A percentile compares a stretch with the other conserved stretches of the same genome.
Conservation (phyloP, 2,797 vertebrate species). For the Propithecus perrieri region DNA sequence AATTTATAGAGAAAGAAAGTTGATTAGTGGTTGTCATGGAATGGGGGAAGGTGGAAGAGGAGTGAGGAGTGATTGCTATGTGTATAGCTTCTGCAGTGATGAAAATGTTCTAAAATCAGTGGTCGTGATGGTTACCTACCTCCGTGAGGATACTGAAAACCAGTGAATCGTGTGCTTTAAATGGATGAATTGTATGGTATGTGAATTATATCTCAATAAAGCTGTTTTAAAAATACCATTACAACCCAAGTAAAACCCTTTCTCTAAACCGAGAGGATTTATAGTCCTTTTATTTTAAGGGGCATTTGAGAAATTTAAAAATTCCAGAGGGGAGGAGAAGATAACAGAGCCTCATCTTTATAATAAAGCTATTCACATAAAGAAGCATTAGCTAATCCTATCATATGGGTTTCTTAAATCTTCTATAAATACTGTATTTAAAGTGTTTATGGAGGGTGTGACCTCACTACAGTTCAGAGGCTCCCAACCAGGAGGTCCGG, state of each 20-base stretch:
- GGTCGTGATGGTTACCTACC: not conserved
- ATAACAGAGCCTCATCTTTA: not conserved
- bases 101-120: not conserved
- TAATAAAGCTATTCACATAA: not conserved
- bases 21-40: not conserved
- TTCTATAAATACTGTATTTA: not conserved
- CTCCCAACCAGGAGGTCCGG: not conserved
- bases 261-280: conserved; percentile 22
- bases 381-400: not conserved
- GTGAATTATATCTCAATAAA: conserved; percentile 8
- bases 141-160: not conserved
- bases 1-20: not conserved
- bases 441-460: not conserved
- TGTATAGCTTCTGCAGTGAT: not conserved
- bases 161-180: not conserved
- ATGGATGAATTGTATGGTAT: not conserved
- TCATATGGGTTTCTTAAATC: not conserved
- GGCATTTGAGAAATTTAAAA: not conserved
- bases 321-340: not conserved
- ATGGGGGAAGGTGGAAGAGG: not conserved
- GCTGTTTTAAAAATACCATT: not conserved
- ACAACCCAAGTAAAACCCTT: conserved; percentile 4
- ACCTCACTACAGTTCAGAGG: not conserved
- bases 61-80: not conserved
- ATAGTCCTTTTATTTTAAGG: not conserved